phyloP scores from a whole-genome alignment of 2,888 invertebrate species.

The Phalangium opilio region DNA sequence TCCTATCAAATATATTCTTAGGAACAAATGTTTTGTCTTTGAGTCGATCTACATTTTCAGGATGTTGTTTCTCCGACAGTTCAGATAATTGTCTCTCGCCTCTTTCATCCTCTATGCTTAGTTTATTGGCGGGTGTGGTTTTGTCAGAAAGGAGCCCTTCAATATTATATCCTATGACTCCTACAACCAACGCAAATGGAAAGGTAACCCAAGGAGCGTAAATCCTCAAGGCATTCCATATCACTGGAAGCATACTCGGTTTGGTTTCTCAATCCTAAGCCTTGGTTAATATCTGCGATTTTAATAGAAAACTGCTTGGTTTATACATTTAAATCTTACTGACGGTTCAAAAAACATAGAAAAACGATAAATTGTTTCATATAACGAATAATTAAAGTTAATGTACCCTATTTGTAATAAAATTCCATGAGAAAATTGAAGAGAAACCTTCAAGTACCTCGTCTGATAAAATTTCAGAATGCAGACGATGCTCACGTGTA shows the following conservation, averaged over 20 bases:
- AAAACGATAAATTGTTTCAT: too few relatives aligned
- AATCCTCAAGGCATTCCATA: conserved; percentile 43
- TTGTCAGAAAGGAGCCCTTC: conserved; percentile 37
- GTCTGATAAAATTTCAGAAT: too few relatives aligned
- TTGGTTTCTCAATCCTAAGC: too few relatives aligned
- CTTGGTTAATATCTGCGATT: conserved; percentile 43
- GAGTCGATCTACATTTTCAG: conserved; percentile 49
- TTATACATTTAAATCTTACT: too few relatives aligned
- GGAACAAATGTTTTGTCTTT: conserved; percentile 43
- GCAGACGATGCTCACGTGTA: too few relatives aligned
- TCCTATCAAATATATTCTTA: conserved; percentile 36
- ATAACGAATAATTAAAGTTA: too few relatives aligned
- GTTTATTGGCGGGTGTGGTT: conserved; percentile 15
- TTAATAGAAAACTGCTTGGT: too few relatives aligned
- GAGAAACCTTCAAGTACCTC: too few relatives aligned
- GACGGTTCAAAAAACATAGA: too few relatives aligned
- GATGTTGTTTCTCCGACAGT: conserved; percentile 12
- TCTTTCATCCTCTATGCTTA: conserved; percentile 17
- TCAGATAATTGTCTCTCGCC: conserved; percentile 16
- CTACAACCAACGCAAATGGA: conserved; percentile 65
- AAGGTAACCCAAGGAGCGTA: conserved; percentile 66
- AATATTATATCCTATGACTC: conserved; percentile 70
- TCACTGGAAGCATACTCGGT: conserved; percentile 36
- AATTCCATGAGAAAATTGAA: too few relatives aligned
- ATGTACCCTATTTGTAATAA: too few relatives aligned